phyloP scores from a whole-genome alignment of 2,888 invertebrate genomes.

The Drosophila kambysellisi region DNA sequence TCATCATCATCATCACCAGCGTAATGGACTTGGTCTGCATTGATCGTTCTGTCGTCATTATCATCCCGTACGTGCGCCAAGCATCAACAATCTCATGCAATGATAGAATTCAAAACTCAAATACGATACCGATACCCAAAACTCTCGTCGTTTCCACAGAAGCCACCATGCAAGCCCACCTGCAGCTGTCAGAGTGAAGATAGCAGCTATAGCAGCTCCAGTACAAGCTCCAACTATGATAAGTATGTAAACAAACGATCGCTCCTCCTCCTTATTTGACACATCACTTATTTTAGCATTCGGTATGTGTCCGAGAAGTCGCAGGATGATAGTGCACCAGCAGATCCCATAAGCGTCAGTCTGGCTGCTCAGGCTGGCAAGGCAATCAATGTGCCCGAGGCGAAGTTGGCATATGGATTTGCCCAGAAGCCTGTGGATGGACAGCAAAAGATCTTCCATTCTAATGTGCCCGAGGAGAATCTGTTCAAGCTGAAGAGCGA shows the following conservation, averaged over 20 bases:
- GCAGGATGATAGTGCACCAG: slow-evolving; percentile 78
- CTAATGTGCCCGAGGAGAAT: slow-evolving; percentile 86
- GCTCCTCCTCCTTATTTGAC: not conserved
- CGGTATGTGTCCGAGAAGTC: slow-evolving; percentile 47
- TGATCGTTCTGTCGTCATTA: slow-evolving; percentile 49
- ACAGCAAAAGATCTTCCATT: slow-evolving; percentile 69
- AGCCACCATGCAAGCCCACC: slow-evolving; percentile 66
- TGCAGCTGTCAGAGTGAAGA: slow-evolving; percentile 57
- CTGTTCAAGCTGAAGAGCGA: slow-evolving; percentile 86
- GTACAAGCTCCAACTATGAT: slow-evolving; percentile 49
- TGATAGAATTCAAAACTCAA: slow-evolving; percentile 47
- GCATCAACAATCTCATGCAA: slow-evolving; percentile 42
- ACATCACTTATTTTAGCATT: slow-evolving; percentile 36
- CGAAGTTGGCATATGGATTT: slow-evolving; percentile 86
- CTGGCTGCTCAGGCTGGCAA: slow-evolving; percentile 85
- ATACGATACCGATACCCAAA: slow-evolving; percentile 50
- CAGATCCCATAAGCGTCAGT: slow-evolving; percentile 86
- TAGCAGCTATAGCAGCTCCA: slow-evolving; percentile 52
- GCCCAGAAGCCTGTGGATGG: slow-evolving; percentile 85
- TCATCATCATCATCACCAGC: slow-evolving; percentile 21
- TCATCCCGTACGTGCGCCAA: slow-evolving; percentile 65
- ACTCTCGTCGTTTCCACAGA: slow-evolving; percentile 59
- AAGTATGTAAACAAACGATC: slow-evolving; percentile 42
- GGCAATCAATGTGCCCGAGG: slow-evolving; percentile 85
- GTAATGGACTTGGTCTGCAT: slow-evolving; percentile 12